phyloP scores from a whole-genome alignment of 2,888 invertebrate genomes.

The Cantharis nigra region DNA sequence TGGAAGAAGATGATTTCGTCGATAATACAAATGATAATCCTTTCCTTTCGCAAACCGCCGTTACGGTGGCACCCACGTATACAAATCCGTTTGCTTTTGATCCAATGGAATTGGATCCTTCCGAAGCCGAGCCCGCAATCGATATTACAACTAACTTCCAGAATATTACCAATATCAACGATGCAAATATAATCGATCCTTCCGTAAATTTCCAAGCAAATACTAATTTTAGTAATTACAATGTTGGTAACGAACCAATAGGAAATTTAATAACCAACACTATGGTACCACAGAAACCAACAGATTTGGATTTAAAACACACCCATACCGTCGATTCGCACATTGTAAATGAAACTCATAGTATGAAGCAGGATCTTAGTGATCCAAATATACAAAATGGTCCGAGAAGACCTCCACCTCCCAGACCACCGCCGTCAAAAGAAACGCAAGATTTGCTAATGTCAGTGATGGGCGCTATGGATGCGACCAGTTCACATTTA shows the following conservation, averaged over 20 bases:
- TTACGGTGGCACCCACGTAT: constrained; percentile 48
- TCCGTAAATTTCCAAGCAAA: constrained; percentile 28
- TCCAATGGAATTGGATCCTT: constrained; percentile 51
- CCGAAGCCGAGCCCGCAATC: constrained; percentile 41
- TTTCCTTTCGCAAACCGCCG: constrained; percentile 62
- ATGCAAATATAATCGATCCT: constrained; percentile 16
- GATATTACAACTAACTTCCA: constrained; percentile 16
- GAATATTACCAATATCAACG: neutral
- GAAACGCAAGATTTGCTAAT: constrained; percentile 85
- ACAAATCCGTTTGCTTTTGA: constrained; percentile 71
- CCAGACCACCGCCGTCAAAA: constrained; percentile 68
- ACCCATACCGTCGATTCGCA: constrained; percentile 45
- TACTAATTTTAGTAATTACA: constrained; percentile 23
- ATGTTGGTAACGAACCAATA: constrained; percentile 53
- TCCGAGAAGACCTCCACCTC: constrained; percentile 59
- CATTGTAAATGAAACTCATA: constrained; percentile 34
- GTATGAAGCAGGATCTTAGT: constrained; percentile 37
- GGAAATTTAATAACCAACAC: constrained; percentile 30
- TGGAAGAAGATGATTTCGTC: constrained; percentile 55
- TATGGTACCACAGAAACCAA: constrained; percentile 51
- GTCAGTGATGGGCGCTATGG: constrained; percentile 86
- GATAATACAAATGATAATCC: constrained; percentile 66
- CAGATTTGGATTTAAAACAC: constrained; percentile 53
- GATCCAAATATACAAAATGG: constrained; percentile 43
- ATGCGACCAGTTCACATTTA: constrained; percentile 83